These are phyloP conservation scores for Chunga burmeisteri DNA, from an alignment of 2,113 vertebrate genomes.

Conservation along the genomic window DNA sequence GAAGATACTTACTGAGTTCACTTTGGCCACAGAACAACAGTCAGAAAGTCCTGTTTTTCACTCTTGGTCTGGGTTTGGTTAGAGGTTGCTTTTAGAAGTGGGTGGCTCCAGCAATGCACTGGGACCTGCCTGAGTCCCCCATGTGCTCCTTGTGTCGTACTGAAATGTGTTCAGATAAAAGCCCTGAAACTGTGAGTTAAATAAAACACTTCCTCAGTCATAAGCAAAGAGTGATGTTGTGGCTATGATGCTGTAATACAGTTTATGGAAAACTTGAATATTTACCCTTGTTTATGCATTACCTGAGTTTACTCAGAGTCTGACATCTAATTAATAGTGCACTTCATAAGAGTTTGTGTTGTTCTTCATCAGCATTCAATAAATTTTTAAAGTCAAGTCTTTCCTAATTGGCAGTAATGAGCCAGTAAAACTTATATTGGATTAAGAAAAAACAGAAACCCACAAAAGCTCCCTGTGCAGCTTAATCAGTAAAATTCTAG, in stretches of 20 bases:
- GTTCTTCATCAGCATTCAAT: slow-evolving; percentile 13
- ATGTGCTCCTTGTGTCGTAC: neutral
- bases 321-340: neutral
- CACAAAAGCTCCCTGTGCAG: neutral
- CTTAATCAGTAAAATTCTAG: slow-evolving; percentile 1
- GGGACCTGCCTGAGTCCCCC: rapidly evolving
- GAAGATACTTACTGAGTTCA: neutral
- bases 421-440: slow-evolving; percentile 6
- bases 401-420: slow-evolving; percentile 43
- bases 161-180: neutral
- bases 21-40: neutral
- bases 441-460: neutral
- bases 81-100: neutral
- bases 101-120: neutral
- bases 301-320: neutral
- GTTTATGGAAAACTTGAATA: neutral
- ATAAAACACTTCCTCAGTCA: neutral
- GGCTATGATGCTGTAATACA: neutral
- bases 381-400: neutral
- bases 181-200: neutral
- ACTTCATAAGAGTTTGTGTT: neutral
- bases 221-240: neutral
- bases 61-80: neutral
- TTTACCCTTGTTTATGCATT: neutral
- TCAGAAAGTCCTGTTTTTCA: neutral